Base-by-base conservation (phyloP, 2,888 invertebrate genomes). In the Catocala sponsa region DNA sequence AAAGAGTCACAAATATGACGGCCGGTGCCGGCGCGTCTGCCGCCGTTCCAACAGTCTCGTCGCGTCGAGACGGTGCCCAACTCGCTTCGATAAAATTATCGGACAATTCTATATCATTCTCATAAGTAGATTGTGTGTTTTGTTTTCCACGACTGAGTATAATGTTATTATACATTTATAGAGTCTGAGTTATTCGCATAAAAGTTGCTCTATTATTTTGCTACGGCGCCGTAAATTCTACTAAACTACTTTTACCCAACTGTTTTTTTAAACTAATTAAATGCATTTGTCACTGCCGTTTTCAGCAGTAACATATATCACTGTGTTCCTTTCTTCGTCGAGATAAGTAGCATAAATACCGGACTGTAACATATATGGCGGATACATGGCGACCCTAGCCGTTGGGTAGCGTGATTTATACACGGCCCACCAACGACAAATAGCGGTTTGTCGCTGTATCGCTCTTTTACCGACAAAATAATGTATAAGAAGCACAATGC, bases 381-480 rank as follows among this genome's bases (percentile, higher is more conserved):
- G 68, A 74, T 72, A 73, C 72, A 70, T 72, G 82, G 76, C 73
- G 77, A 75, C 84, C 84, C 83, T 84, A 76, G 65, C 69, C 54
- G 76, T 71, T 80, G 88, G 90, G 91, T 84, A 83, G 85, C 86
- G 85, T 91, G 92, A 93, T 92, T 92, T 92, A 92, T 91, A 86
- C 83, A 76, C 80, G 82, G 83, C 84, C 87, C 84, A 81, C 85
- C 84, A 80, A 90, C 92, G 91, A 93, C 91, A 93, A 94, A 92
- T 92, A 91, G 91, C 90, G 90, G 91, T 91, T 91, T 91, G 90
- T 91, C 90, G 88, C 85, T 83, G 85, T 88, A 90, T 91, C 90
- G 89, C 87, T 90, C 89, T 88, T 88, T 87, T 84, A 85, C 86
- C 83, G 84, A 84, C 81, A 81, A 88, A 91, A 91, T 89, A 91